phyloP scores from a whole-genome alignment of 2,888 invertebrate genomes.

The Coenonympha glycerion region DNA sequence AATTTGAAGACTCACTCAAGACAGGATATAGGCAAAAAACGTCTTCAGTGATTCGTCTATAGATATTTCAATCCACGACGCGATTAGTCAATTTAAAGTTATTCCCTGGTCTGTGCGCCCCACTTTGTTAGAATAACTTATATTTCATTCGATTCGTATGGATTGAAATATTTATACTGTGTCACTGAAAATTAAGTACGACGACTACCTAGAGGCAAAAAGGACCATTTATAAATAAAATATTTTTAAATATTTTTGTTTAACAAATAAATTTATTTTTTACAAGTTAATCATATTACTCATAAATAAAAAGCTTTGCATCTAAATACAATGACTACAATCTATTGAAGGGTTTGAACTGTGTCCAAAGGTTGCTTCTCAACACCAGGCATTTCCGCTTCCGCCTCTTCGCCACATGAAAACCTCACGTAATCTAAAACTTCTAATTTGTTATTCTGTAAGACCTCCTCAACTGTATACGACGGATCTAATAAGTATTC shows the following conservation, averaged over 20 bases:
- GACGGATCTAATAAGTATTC: constrained; percentile 89
- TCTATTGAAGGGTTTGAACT: constrained; percentile 79
- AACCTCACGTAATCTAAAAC: constrained; percentile 89
- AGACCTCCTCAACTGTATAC: constrained; percentile 82
- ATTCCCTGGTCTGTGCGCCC: no score
- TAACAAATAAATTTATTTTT: not conserved
- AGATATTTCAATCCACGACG: no score
- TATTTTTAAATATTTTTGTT: not conserved
- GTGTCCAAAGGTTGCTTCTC: constrained; percentile 74
- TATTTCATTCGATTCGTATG: no score
- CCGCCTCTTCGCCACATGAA: constrained; percentile 85
- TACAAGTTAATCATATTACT: constrained; percentile 9
- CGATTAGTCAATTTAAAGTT: no score
- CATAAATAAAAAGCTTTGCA: constrained; percentile 21
- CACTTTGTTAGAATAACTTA: no score
- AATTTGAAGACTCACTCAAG: constrained; percentile 34
- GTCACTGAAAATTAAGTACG: no score
- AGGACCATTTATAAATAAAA: constrained; percentile 5
- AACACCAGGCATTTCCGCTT: constrained; percentile 59
- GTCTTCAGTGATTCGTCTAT: not conserved
- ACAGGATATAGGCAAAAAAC: not conserved
- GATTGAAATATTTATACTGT: no score
- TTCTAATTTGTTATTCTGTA: constrained; percentile 79
- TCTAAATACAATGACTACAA: constrained; percentile 1
- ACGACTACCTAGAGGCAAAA: no score